Evolutionary conservation across 2,113 vertebrate genomes (phyloP), one percentile per base, ranked within the genome.

Genomic region (Vombatus ursinus): DNA sequence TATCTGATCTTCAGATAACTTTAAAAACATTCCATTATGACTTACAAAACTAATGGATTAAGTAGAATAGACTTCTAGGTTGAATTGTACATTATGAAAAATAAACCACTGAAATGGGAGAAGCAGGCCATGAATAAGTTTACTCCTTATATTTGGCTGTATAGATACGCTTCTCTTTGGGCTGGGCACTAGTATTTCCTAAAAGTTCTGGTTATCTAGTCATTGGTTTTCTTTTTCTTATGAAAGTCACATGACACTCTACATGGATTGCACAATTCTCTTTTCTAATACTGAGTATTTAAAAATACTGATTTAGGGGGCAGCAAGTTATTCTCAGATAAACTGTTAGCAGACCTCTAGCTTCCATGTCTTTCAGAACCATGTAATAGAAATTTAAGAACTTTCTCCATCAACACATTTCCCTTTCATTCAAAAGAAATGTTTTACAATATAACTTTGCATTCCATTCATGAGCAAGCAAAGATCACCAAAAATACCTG

Each of bases 181-280:
- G 94, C 89, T 95, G 93, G 47, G 47, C 95, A 95, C 25, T 2
- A 50, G 91, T 6, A 89, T 54, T 95, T 93, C 95, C 94, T 37
- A 94, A 94, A 68, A 68, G 89, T 95, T 94, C 94, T 95, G 93
- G 93, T 47, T 93, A 26, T 92, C 95, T 52, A 25, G 5, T 95
- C 37, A 95, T 61, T 2, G 48, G 68, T 23, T 96, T 94, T 53
- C 44, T 90, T 93, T 49, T 93, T 61, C 26, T 68, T 68, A 28
- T 89, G 19, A 77, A 94, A 92, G 50, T 19, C 44, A 90, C 8
- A 11, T 19, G 23, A 24, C 52, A 4, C 22, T 53, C 52, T 12
- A 23, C 23, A 24, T 54, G 53, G 25, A 37, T 5, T 53, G 91
- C 3, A 77, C 5, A 26, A 91, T 0, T 53, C 0, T 48, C 19